A percentile compares a stretch with the other conserved stretches of the same genome.
Conservation (phyloP, 1,140 invertebrate species). For the Megalonaias nervosa region DNA sequence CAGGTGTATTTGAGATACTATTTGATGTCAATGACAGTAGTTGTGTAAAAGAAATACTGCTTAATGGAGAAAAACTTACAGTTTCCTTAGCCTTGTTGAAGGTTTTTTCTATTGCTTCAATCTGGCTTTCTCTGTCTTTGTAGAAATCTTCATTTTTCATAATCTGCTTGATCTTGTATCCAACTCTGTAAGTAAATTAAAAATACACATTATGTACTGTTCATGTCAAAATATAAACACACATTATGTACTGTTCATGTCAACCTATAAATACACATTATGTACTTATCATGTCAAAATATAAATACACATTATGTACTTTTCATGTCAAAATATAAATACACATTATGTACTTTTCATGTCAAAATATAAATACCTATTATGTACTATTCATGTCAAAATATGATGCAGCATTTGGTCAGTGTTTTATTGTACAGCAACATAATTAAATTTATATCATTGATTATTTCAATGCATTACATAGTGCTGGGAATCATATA, state of each 20-base stretch:
- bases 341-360: neutral
- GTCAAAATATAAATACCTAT: neutral
- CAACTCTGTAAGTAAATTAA: constrained; percentile 81
- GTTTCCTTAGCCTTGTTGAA: constrained; percentile 90
- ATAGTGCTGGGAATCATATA: too few relatives aligned
- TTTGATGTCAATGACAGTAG: too few relatives aligned
- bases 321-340: neutral
- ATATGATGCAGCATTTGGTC: too few relatives aligned
- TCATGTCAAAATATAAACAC: neutral
- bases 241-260: too few relatives aligned
- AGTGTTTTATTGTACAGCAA: too few relatives aligned
- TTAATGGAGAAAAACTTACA: constrained; percentile 44
- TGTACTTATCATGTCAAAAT: neutral
- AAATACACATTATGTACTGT: neutral
- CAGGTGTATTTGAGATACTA: too few relatives aligned
- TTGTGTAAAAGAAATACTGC: too few relatives aligned
- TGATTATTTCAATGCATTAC: too few relatives aligned
- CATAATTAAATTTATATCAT: too few relatives aligned
- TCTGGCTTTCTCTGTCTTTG: constrained; percentile 97
- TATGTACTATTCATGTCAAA: too few relatives aligned
- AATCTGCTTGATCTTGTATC: constrained; percentile 97
- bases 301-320: neutral
- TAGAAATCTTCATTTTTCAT: constrained; percentile 96
- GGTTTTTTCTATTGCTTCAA: constrained; percentile 97
- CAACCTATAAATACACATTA: neutral